Percentiles rank a stretch among this genome's conserved stretches.
phyloP scores from a whole-genome alignment of 2,113 vertebrate species.

The Riparia riparia region DNA sequence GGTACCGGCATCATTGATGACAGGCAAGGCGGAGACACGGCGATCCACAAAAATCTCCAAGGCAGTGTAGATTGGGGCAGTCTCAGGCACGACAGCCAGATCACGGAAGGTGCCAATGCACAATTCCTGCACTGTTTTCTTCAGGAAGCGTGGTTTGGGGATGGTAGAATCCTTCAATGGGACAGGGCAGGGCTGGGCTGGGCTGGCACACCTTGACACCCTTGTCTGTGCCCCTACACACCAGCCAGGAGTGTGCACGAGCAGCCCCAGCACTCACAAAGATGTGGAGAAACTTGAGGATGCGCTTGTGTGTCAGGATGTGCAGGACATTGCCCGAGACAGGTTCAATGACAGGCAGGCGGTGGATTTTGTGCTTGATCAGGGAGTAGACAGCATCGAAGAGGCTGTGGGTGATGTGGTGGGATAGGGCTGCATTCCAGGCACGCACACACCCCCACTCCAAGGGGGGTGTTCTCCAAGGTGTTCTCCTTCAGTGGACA shows the following conservation, averaged over 20 bases:
- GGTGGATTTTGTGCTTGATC: constrained; percentile 94
- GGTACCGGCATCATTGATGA: constrained; percentile 86
- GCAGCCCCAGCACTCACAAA: constrained; percentile 75
- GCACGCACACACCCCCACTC: not conserved
- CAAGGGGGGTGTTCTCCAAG: not conserved
- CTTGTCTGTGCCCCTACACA: not conserved
- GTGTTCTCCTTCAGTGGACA: not conserved
- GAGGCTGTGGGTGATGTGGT: constrained; percentile 76
- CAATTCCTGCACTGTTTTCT: constrained; percentile 84
- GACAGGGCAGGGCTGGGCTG: not conserved
- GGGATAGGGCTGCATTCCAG: not conserved
- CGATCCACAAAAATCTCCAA: constrained; percentile 93
- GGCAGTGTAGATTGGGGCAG: constrained; percentile 82
- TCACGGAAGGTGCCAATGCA: constrained; percentile 92
- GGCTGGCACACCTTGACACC: not conserved
- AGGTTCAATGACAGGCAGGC: constrained; percentile 93
- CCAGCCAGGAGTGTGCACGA: accelerated
- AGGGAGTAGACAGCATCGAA: constrained; percentile 92
- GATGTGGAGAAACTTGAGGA: constrained; percentile 95
- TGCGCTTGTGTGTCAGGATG: constrained; percentile 95
- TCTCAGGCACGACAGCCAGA: constrained; percentile 86
- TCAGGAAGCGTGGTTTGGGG: constrained; percentile 86
- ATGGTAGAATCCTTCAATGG: constrained; percentile 77
- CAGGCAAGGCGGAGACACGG: constrained; percentile 91
- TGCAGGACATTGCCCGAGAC: constrained; percentile 90